A percentile compares a stretch with the other conserved stretches of the same genome.
These are phyloP conservation scores for Podotricha telesiphe DNA, from an alignment of 2,888 invertebrate species.

Conservation along the genomic window DNA sequence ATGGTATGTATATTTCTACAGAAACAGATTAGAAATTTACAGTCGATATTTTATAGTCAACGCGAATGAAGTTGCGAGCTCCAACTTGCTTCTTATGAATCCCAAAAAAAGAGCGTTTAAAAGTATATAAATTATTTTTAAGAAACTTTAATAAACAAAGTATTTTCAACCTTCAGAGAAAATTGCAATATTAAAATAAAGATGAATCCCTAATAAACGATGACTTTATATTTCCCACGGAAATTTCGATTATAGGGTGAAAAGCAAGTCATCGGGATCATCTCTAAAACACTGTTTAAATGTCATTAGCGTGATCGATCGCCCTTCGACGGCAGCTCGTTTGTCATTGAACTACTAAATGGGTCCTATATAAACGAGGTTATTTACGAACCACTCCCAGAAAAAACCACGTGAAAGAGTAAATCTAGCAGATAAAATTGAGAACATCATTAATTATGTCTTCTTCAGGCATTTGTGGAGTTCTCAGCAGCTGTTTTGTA, in stretches of 20 bases:
- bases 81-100: no score
- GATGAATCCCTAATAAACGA: conserved; percentile 29
- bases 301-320: conserved; percentile 77
- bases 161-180: background rate
- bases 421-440: conserved; percentile 65
- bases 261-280: conserved; percentile 59
- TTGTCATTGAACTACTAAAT: conserved; percentile 76
- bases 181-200: conserved; percentile 2
- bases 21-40: no score
- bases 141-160: background rate
- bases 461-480: conserved; percentile 48
- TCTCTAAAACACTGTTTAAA: conserved; percentile 64
- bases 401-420: conserved; percentile 67
- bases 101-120: no score
- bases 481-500: conserved; percentile 48
- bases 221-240: conserved; percentile 35
- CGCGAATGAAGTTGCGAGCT: no score
- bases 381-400: conserved; percentile 69
- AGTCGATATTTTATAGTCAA: no score
- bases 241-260: conserved; percentile 37
- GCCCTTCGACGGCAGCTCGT: conserved; percentile 64
- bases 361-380: conserved; percentile 68
- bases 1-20: no score
- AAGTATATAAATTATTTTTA: background rate
- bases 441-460: conserved; percentile 71